Evolutionary conservation across 2,888 invertebrate species (phyloP).

Genomic region (Anodontia alba): DNA sequence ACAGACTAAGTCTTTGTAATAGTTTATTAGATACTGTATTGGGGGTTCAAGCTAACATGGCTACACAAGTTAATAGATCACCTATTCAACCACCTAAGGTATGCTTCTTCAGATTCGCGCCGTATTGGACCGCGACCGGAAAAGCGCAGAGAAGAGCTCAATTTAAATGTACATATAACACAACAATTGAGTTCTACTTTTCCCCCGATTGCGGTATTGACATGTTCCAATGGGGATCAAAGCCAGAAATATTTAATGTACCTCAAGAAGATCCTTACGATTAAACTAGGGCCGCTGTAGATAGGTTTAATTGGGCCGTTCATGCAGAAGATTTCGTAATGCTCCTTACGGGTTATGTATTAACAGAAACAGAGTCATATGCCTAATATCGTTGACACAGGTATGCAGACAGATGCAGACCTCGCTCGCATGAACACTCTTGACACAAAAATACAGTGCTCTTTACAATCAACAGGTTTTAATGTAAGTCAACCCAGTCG

Average conservation of each 20-base stretch:
- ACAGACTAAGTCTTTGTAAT: slow-evolving; percentile 17
- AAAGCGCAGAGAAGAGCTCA: too few relatives aligned
- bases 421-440: too few relatives aligned
- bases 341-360: not conserved
- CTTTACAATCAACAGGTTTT: too few relatives aligned
- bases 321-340: too few relatives aligned
- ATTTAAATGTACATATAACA: too few relatives aligned
- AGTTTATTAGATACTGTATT: slow-evolving; percentile 16
- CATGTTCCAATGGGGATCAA: not conserved
- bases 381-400: not conserved
- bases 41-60: too few relatives aligned
- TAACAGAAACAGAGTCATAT: not conserved
- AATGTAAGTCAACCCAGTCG: not conserved
- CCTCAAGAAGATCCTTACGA: not conserved
- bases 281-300: not conserved
- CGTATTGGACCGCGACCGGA: slow-evolving; percentile 16
- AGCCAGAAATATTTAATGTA: not conserved
- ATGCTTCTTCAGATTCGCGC: slow-evolving; percentile 16
- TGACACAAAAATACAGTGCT: too few relatives aligned
- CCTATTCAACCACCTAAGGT: slow-evolving; percentile 19
- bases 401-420: too few relatives aligned
- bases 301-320: not conserved
- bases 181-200: not conserved
- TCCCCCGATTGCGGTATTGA: too few relatives aligned
- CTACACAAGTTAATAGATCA: slow-evolving; percentile 24